These are phyloP conservation scores for Laspeyria flexula DNA, from an alignment of 2,888 invertebrate species.

Conservation along the genomic window DNA sequence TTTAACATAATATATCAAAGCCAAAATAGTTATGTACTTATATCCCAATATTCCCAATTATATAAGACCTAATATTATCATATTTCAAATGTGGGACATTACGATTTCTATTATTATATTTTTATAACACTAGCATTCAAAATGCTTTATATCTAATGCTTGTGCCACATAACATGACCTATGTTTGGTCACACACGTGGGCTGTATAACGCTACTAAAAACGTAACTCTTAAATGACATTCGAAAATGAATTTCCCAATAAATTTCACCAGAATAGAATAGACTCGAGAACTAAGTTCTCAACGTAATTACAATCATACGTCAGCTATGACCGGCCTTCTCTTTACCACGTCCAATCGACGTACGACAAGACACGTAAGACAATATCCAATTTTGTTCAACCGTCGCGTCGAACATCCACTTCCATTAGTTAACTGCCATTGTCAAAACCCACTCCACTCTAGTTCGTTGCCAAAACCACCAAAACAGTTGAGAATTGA, in stretches of 20 bases:
- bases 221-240: too few species aligned
- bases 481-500: conserved; percentile 78
- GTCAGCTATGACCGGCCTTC: conserved; percentile 48
- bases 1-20: too few species aligned
- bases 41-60: too few species aligned
- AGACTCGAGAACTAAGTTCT: conserved; percentile 25
- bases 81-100: too few species aligned
- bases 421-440: conserved; percentile 81
- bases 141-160: too few species aligned
- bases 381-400: conserved; percentile 69
- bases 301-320: conserved; percentile 38
- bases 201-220: too few species aligned
- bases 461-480: conserved; percentile 68
- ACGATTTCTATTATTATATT: too few species aligned
- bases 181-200: too few species aligned
- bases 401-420: conserved; percentile 59
- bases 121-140: too few species aligned
- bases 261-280: background rate
- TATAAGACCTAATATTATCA: too few species aligned
- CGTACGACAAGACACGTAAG: conserved; percentile 58
- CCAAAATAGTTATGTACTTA: too few species aligned
- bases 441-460: conserved; percentile 83
- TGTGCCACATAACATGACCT: too few species aligned
- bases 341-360: conserved; percentile 54
- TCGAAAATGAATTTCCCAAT: background rate